Conservation (phyloP, 1,140 invertebrate species). For the Danaus melanippus region DNA sequence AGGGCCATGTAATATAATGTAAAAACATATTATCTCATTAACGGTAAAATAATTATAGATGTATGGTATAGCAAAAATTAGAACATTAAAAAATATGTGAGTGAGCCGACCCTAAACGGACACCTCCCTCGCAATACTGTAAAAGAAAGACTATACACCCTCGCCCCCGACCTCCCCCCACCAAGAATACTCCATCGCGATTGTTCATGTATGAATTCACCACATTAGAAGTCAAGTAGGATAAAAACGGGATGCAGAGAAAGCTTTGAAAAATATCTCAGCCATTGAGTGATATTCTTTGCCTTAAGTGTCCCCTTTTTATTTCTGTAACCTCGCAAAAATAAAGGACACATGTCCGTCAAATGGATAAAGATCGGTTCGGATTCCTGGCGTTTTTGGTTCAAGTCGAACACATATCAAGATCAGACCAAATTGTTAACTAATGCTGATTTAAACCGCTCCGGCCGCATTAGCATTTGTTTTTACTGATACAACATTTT, state of each 20-base stretch:
- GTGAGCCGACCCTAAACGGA: conserved; percentile 9
- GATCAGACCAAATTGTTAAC: background rate
- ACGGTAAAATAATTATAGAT: too few species aligned
- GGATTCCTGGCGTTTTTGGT: conserved; percentile 11
- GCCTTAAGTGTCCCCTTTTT: conserved; percentile 47
- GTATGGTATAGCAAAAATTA: too few species aligned
- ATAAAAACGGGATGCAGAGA: conserved; percentile 69
- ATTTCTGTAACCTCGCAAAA: conserved; percentile 36
- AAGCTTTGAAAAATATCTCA: conserved; percentile 69
- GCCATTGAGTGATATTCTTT: conserved; percentile 58
- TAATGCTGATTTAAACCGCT: background rate
- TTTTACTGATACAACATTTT: too few species aligned
- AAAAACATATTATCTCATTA: too few species aligned
- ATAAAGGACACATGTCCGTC: conserved; percentile 28
- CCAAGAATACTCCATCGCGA: conserved; percentile 55
- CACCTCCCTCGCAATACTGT: conserved; percentile 36
- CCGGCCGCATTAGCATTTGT: background rate
- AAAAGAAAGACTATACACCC: conserved; percentile 43
- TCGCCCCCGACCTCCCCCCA: conserved; percentile 18
- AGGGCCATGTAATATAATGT: too few species aligned
- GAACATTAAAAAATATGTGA: too few species aligned
- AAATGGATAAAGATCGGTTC: conserved; percentile 21
- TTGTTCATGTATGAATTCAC: conserved; percentile 74
- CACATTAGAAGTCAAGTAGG: conserved; percentile 74
- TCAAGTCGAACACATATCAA: conserved; percentile 3